Percentiles rank a stretch among this genome's conserved stretches.
phyloP scores from a whole-genome alignment of 1,140 invertebrate genomes.

The Drosophila simulans region DNA sequence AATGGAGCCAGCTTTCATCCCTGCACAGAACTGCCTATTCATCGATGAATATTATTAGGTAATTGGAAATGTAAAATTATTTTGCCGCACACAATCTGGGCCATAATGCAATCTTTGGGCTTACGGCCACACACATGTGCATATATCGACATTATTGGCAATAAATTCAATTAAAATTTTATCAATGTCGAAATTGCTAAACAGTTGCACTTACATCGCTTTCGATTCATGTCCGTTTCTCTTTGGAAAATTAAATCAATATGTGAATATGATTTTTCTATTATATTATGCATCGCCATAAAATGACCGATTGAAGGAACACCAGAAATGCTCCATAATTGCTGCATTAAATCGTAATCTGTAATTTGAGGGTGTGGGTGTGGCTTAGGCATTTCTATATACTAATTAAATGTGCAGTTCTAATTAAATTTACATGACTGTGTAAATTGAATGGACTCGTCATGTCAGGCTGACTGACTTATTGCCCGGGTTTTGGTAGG shows the following conservation, averaged over 20 bases:
- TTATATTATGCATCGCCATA: slow-evolving; percentile 18
- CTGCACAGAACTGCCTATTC: neutral
- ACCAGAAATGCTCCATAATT: slow-evolving; percentile 31
- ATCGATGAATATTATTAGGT: slow-evolving; percentile 25
- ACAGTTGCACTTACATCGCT: slow-evolving; percentile 12
- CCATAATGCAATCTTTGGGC: slow-evolving; percentile 18
- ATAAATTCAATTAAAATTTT: slow-evolving; percentile 59
- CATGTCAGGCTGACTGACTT: slow-evolving; percentile 19
- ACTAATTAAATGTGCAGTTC: slow-evolving; percentile 72
- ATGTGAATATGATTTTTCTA: slow-evolving; percentile 52
- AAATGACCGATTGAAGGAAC: slow-evolving; percentile 15
- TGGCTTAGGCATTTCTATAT: slow-evolving; percentile 34
- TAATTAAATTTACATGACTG: slow-evolving; percentile 76
- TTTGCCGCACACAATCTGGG: slow-evolving; percentile 11
- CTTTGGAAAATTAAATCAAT: slow-evolving; percentile 64
- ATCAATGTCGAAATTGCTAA: slow-evolving; percentile 36
- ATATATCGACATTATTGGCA: slow-evolving; percentile 13
- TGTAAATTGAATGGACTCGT: slow-evolving; percentile 34
- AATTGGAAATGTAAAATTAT: slow-evolving; percentile 58
- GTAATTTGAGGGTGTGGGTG: slow-evolving; percentile 5
- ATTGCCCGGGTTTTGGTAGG: slow-evolving; percentile 18
- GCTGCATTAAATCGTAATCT: slow-evolving; percentile 59
- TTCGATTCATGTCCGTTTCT: slow-evolving; percentile 18
- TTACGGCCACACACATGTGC: slow-evolving; percentile 13
- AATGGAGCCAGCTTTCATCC: neutral